phyloP scores from a whole-genome alignment of 2,888 invertebrate species.

The Cheilosia variabilis region DNA sequence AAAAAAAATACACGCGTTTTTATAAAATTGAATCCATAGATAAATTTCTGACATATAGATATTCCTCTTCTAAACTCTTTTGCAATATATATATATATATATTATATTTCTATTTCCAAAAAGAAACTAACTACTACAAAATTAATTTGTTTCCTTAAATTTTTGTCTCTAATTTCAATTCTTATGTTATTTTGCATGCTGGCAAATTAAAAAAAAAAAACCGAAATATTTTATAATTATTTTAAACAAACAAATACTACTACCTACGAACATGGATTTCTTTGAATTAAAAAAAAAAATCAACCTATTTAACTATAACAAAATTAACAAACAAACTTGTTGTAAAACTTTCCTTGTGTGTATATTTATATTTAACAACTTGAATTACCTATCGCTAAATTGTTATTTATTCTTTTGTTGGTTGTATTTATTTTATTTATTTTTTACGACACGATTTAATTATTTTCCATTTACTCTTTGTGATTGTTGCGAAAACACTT shows the following conservation, averaged over 20 bases:
- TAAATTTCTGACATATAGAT: slow-evolving; percentile 38
- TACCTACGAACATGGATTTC: slow-evolving; percentile 67
- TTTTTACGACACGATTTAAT: slow-evolving; percentile 67
- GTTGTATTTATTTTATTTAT: slow-evolving; percentile 38
- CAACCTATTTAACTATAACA: slow-evolving; percentile 55
- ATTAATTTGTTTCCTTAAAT: slow-evolving; percentile 67
- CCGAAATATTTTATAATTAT: slow-evolving; percentile 58
- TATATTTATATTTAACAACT: slow-evolving; percentile 60
- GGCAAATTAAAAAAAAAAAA: slow-evolving; percentile 75
- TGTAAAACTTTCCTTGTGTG: slow-evolving; percentile 70
- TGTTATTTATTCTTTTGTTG: slow-evolving; percentile 53
- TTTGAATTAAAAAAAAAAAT: slow-evolving; percentile 53
- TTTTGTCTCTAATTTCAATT: slow-evolving; percentile 70
- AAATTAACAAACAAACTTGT: slow-evolving; percentile 59
- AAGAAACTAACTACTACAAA: slow-evolving; percentile 49
- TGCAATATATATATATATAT: slow-evolving; percentile 24
- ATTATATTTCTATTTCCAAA: slow-evolving; percentile 37
- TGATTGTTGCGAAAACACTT: slow-evolving; percentile 60
- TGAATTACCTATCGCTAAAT: slow-evolving; percentile 64
- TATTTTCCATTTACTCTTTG: slow-evolving; percentile 76
- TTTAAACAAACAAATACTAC: slow-evolving; percentile 65
- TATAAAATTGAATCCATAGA: slow-evolving; percentile 44
- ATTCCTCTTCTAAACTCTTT: slow-evolving; percentile 56
- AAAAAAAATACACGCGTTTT: slow-evolving; percentile 31
- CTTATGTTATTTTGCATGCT: slow-evolving; percentile 78